A percentile compares a stretch with the other conserved stretches of the same genome.
Conservation (phyloP, 2,888 invertebrate species). For the Athalia rosae region DNA sequence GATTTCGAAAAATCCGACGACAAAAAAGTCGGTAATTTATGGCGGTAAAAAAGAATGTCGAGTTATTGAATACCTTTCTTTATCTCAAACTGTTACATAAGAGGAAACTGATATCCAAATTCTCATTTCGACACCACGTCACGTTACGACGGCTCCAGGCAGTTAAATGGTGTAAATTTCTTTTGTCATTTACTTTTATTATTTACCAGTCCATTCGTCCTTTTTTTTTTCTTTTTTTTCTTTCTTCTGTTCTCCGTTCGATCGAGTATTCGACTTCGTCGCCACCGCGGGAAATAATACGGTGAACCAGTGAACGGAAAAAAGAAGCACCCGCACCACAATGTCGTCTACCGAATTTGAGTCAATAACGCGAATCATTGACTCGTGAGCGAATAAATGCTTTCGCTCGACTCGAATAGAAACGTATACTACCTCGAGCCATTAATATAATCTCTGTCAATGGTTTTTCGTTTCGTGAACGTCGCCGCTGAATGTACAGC, state of each 20-base stretch:
- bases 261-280: not conserved
- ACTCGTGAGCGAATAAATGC: constrained; percentile 14
- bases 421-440: constrained; percentile 22
- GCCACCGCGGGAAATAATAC: not conserved
- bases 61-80: constrained; percentile 33
- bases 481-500: not conserved
- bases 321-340: not conserved
- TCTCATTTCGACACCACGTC: constrained; percentile 7
- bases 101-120: constrained; percentile 26
- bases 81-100: constrained; percentile 1
- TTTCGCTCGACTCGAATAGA: constrained; percentile 8
- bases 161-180: too few species aligned
- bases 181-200: too few species aligned
- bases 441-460: constrained; percentile 32
- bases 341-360: constrained; percentile 13
- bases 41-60: not conserved
- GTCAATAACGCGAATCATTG: constrained; percentile 36
- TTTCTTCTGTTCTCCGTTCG: not conserved
- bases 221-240: constrained; percentile 9
- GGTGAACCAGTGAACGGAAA: not conserved
- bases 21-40: constrained; percentile 10
- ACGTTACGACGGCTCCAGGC: too few species aligned
- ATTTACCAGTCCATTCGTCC: too few species aligned
- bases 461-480: constrained; percentile 2
- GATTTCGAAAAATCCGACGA: not conserved